Conservation (phyloP, 2,888 invertebrate genomes). For the Diaprepes abbreviatus region DNA sequence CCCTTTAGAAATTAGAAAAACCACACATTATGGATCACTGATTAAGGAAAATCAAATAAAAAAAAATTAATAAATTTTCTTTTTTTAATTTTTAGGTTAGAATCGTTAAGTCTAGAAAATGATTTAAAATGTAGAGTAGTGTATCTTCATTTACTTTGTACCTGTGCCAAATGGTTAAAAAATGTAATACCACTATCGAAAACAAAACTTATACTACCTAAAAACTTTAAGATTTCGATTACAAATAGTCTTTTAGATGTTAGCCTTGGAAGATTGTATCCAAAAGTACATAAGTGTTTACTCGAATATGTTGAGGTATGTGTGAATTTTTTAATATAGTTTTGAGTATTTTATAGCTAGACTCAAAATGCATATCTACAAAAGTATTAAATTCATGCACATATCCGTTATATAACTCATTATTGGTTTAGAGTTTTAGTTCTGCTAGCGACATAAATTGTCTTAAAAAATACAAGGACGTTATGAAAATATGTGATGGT, state of each 20-base stretch:
- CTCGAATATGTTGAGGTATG: constrained; percentile 68
- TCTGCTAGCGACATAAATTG: constrained; percentile 62
- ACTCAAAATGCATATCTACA: too few species aligned
- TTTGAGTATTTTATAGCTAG: too few species aligned
- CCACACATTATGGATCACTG: too few species aligned
- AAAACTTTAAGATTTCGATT: constrained; percentile 66
- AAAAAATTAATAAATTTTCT: too few species aligned
- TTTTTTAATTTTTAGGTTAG: constrained; percentile 59
- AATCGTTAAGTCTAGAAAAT: constrained; percentile 59
- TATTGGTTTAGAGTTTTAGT: constrained; percentile 65
- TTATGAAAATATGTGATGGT: constrained; percentile 66
- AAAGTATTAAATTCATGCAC: too few species aligned
- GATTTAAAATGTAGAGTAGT: constrained; percentile 63
- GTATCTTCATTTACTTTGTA: constrained; percentile 68
- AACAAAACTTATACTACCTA: constrained; percentile 66
- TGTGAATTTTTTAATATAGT: neutral
- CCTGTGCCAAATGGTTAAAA: constrained; percentile 64
- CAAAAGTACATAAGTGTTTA: constrained; percentile 65
- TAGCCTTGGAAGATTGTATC: constrained; percentile 68
- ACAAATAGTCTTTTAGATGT: constrained; percentile 67
- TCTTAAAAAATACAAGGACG: constrained; percentile 66
- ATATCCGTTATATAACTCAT: too few species aligned
- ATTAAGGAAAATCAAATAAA: too few species aligned
- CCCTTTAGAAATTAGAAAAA: neutral
- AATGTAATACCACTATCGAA: constrained; percentile 66